A percentile compares a stretch with the other conserved stretches of the same genome.
Conservation (phyloP, 2,113 vertebrate genomes). For the Sciurus niger region DNA sequence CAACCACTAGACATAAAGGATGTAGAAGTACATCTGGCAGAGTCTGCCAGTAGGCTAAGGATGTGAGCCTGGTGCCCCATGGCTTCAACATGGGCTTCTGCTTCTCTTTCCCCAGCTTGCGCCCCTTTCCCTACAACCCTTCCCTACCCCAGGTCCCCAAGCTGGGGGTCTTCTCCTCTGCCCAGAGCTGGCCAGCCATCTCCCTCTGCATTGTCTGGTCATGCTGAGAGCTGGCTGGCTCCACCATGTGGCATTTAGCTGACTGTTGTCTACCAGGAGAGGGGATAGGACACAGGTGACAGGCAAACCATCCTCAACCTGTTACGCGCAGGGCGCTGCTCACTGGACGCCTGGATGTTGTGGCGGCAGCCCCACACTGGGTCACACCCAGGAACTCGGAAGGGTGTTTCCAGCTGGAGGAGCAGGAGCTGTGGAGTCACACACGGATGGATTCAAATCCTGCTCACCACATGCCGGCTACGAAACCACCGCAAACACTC, state of each 20-base stretch:
- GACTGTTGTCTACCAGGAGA: not conserved
- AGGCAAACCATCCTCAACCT: not conserved
- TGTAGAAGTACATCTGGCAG: not conserved
- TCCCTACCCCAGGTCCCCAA: not conserved
- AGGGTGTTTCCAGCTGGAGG: not conserved
- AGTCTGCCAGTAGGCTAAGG: not conserved
- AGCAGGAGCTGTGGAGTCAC: not conserved
- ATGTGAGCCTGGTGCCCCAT: not conserved
- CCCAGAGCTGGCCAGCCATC: not conserved
- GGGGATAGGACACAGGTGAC: not conserved
- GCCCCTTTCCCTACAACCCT: not conserved
- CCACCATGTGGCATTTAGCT: rapidly evolving
- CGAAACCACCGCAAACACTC: not conserved
- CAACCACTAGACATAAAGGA: not conserved
- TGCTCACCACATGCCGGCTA: not conserved
- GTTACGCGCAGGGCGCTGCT: not conserved
- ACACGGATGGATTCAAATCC: not conserved
- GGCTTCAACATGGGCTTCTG: not conserved
- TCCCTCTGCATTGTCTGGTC: not conserved
- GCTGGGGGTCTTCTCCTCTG: not conserved
- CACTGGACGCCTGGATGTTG: not conserved
- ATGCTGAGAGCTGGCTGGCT: not conserved
- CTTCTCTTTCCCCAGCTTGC: not conserved
- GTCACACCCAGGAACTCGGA: not conserved
- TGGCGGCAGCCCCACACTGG: not conserved